Evolutionary conservation across 1,140 invertebrate species (phyloP).

Genomic region (Solenopsis invicta): DNA sequence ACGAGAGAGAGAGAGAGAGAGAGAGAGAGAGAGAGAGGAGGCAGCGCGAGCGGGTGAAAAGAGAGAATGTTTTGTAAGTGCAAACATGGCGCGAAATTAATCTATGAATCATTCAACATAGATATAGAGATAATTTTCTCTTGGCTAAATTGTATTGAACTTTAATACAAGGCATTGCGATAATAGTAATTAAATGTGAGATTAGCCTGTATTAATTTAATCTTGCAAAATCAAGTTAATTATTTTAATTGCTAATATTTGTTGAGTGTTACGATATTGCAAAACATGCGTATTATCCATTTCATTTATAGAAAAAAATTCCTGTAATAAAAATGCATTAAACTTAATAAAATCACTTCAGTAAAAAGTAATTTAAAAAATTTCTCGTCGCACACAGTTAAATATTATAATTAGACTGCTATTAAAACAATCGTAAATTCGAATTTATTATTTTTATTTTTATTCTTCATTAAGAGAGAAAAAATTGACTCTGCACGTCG

Average conservation of each 20-base stretch:
- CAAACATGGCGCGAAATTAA: background rate
- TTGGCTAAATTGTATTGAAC: background rate
- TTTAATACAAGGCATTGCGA: background rate
- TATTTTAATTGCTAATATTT: background rate
- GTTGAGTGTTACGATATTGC: background rate
- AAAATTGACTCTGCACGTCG: background rate
- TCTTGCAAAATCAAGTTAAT: background rate
- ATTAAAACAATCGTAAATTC: background rate
- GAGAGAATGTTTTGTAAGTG: background rate
- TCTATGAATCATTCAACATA: background rate
- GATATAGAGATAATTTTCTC: background rate
- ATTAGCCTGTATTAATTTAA: background rate
- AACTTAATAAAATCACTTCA: background rate
- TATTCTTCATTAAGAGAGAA: background rate
- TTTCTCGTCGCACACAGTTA: background rate
- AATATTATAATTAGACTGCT: background rate
- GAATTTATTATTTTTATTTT: too few relatives aligned
- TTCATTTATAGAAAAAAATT: background rate
- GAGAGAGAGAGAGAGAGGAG: background rate
- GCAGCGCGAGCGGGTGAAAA: too few relatives aligned
- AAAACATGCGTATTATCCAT: background rate
- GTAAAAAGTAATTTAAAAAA: background rate
- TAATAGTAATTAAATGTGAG: background rate
- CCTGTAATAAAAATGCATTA: background rate
- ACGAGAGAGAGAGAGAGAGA: slow-evolving; percentile 17